Base-by-base conservation (phyloP, 92 coral and sea anemone species). In the Porites evermanni region DNA sequence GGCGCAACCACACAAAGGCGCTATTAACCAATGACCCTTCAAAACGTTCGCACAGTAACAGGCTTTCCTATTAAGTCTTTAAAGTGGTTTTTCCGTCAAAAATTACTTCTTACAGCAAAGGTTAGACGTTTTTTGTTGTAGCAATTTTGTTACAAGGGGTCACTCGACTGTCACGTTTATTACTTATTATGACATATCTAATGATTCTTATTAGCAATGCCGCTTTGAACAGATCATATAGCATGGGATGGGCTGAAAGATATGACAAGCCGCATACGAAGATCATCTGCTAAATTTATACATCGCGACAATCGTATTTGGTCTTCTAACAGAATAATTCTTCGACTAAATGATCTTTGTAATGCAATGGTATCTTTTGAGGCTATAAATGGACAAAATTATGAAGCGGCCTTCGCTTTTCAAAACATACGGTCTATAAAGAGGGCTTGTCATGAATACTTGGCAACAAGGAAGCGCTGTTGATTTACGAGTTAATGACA, bases 401-500 rank as follows among this genome's bases (percentile, higher is more conserved):
- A 61, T 72, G 7, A 0, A 8, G 20, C 72, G 79, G 53, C 64
- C 12, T 60, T 83, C 47, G 26, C 17, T 64, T 64, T 74, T 52
- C 65, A 14, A 12, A 74, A 83, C 87, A 83, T 83, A 83, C 60
- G 87, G 79, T 50, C 78, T 7, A 64, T 4, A 32, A 38, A 38
- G 38, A 29, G 20, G 64, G 86, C 86, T 82, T 52, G 79, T 19
- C 47, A 74, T 64, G 87, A 50, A 52, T 65, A 64, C 73, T 63
- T 83, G 64, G 64, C 86, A 86, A 72, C 21, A 60, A 83, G 94
- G 89, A 91, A 91, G 84, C 74, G 66, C 84, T 91, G 94, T 70
- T 87, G 94, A 91, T 87, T 91, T 87, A 87, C 80, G 87, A 89
- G 63, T 64, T 65, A 67, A 26, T 84, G 91, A 91, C 89, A 91